phyloP scores from a whole-genome alignment of 2,888 invertebrate genomes.

The Apoda limacodes region DNA sequence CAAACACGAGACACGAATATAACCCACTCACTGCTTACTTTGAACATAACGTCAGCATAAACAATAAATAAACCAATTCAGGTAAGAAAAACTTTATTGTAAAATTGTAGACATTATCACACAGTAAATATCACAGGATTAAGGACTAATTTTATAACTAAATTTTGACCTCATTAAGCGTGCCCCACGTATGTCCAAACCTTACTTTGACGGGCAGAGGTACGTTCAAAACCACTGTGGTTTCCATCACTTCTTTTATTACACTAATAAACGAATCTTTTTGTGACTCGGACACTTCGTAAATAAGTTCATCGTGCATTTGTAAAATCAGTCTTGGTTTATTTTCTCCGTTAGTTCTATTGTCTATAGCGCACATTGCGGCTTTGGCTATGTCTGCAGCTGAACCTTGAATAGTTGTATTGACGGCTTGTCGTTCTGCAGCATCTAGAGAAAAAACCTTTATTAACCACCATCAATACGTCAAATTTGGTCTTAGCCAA shows the following conservation, averaged over 20 bases:
- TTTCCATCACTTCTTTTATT: slow-evolving; percentile 85
- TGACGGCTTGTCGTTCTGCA: slow-evolving; percentile 96
- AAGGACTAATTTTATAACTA: no score
- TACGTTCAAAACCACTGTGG: slow-evolving; percentile 76
- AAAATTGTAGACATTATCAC: slow-evolving; percentile 4
- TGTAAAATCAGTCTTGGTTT: slow-evolving; percentile 83
- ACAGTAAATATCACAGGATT: slow-evolving; percentile 11
- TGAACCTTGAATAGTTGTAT: slow-evolving; percentile 95
- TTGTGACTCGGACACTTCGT: slow-evolving; percentile 79
- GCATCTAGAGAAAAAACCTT: slow-evolving; percentile 65
- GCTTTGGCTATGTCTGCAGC: slow-evolving; percentile 96
- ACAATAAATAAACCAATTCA: no score
- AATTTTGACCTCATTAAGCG: slow-evolving; percentile 19
- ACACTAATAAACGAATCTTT: slow-evolving; percentile 69
- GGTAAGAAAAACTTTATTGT: no score
- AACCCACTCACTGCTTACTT: no score
- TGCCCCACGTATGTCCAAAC: slow-evolving; percentile 86
- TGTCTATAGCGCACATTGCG: slow-evolving; percentile 86
- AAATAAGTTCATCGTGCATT: slow-evolving; percentile 96
- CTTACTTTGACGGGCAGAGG: slow-evolving; percentile 91
- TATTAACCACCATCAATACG: no score
- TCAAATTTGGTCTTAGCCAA: no score
- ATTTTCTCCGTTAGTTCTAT: slow-evolving; percentile 37
- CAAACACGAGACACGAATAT: no score
- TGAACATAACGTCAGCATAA: slow-evolving; percentile 33